Conservation (phyloP, 2,113 vertebrate genomes). For the Tupaia chinensis region DNA sequence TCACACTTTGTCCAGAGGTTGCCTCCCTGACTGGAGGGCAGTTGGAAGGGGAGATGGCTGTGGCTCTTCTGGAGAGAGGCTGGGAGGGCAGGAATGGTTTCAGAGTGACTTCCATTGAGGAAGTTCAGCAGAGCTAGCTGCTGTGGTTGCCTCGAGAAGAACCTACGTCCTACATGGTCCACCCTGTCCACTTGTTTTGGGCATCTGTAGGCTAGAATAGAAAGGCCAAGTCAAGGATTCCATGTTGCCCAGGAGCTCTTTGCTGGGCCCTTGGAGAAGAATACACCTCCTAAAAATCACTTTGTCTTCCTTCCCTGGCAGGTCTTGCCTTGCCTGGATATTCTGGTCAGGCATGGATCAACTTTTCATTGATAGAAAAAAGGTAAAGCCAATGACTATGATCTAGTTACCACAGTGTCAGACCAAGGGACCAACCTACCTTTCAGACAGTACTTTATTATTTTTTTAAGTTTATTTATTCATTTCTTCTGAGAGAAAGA, state of each 20-base stretch:
- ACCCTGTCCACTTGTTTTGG: too few relatives aligned
- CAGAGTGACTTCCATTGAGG: background rate
- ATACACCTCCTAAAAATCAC: background rate
- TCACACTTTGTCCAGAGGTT: background rate
- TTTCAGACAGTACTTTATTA: background rate
- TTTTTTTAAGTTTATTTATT: too few relatives aligned
- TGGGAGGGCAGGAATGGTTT: background rate
- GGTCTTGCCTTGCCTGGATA: background rate
- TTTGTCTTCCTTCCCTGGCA: background rate
- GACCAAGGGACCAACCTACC: background rate
- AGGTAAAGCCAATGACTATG: background rate
- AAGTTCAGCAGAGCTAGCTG: accelerated
- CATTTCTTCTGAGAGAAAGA: too few relatives aligned
- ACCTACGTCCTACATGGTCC: too few relatives aligned
- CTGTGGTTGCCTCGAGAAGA: too few relatives aligned
- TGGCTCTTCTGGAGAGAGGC: background rate
- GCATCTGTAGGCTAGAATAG: background rate
- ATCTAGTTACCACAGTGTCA: background rate
- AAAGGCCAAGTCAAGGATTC: background rate
- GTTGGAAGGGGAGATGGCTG: background rate
- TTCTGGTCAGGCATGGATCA: background rate
- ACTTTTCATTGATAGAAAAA: constrained; percentile 1
- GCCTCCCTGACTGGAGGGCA: background rate
- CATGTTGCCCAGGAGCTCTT: background rate
- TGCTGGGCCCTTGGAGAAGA: background rate